phyloP scores from a whole-genome alignment of 64 coral and sea anemone species.

The Montipora capricornis region DNA sequence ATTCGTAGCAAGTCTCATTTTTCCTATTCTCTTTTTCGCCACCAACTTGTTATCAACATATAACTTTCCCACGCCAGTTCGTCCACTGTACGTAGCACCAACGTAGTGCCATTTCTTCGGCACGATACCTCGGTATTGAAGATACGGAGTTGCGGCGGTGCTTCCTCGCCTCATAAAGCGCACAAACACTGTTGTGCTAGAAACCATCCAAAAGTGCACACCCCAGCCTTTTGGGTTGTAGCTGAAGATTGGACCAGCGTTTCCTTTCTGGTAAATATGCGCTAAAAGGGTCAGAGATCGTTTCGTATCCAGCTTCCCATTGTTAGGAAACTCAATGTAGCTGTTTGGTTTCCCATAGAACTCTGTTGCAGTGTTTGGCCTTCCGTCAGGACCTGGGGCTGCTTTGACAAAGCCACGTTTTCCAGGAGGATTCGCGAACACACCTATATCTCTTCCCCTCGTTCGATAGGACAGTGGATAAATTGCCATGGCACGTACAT shows the following conservation, averaged over 20 bases:
- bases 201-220: slow-evolving; percentile 73
- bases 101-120: slow-evolving; percentile 75
- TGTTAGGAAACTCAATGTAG: slow-evolving; percentile 84
- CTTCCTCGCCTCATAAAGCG: slow-evolving; percentile 58
- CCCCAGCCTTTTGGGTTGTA: slow-evolving; percentile 81
- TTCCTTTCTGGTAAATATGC: slow-evolving; percentile 69
- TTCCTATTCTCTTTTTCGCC: not conserved
- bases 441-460: slow-evolving; percentile 56
- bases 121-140: slow-evolving; percentile 1
- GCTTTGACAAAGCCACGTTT: slow-evolving; percentile 43
- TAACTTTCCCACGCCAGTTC: slow-evolving; percentile 66
- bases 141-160: not conserved
- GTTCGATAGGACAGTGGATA: slow-evolving; percentile 63
- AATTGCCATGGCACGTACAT: slow-evolving; percentile 44
- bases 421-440: slow-evolving; percentile 69
- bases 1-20: slow-evolving; percentile 67
- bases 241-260: slow-evolving; percentile 81
- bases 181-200: slow-evolving; percentile 26
- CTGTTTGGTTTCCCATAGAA: slow-evolving; percentile 81
- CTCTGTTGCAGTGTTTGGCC: slow-evolving; percentile 49
- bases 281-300: slow-evolving; percentile 83
- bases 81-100: slow-evolving; percentile 64
- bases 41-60: slow-evolving; percentile 67
- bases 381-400: slow-evolving; percentile 60
- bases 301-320: slow-evolving; percentile 67